A percentile compares a stretch with the other conserved stretches of the same genome.
Evolutionary conservation across 2,797 vertebrate species (phyloP).

Genomic region (Notoglanidium macrostoma): DNA sequence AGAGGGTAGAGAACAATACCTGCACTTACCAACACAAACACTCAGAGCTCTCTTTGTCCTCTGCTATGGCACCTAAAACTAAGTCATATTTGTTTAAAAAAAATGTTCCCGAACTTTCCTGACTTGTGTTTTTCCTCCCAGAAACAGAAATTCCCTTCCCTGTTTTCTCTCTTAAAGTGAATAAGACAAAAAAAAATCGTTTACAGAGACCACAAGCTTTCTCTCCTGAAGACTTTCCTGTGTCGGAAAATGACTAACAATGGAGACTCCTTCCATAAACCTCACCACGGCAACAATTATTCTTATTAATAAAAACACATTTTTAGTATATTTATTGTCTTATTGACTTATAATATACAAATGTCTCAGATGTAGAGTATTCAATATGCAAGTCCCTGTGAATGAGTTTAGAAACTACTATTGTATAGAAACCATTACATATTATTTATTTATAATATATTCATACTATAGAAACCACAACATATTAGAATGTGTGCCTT

Average conservation of each 20-base stretch:
- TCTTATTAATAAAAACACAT: neutral
- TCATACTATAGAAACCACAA: neutral
- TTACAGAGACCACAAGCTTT: neutral
- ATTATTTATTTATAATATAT: too few relatives aligned
- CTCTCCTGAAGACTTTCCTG: neutral
- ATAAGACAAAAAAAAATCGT: neutral
- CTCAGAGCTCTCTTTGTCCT: neutral
- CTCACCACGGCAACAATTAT: neutral
- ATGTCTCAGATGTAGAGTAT: neutral
- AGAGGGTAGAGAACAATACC: slow-evolving; percentile 11
- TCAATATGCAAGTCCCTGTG: neutral
- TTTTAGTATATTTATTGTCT: neutral
- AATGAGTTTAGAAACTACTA: too few relatives aligned
- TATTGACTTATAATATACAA: too few relatives aligned
- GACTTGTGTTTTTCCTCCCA: neutral
- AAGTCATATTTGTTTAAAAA: neutral
- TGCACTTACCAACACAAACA: slow-evolving; percentile 26
- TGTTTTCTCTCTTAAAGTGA: neutral
- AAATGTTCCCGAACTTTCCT: neutral
- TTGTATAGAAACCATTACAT: neutral
- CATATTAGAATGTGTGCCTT: neutral
- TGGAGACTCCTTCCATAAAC: neutral
- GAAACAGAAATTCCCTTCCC: neutral
- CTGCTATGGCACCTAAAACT: neutral
- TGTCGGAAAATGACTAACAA: neutral